Evolutionary conservation across 2,113 vertebrate species (phyloP), one percentile per base, ranked within the genome.

Genomic region (Polyodon spathula): DNA sequence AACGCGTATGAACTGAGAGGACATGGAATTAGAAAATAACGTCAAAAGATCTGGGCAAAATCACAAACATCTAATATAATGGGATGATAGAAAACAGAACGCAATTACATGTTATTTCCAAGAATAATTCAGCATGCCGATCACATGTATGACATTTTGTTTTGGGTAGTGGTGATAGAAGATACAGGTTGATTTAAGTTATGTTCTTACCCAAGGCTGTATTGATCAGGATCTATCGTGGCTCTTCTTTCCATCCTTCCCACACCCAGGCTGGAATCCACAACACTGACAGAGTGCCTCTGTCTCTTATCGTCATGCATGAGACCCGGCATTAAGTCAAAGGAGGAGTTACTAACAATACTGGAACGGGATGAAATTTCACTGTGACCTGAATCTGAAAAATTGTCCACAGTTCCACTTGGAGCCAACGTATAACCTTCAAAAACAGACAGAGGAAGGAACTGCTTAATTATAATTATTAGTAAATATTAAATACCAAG

Each of bases 281-380:
- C 88, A 0, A 88, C 80, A 72, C 87, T 92, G 65, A 92, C 90
- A 0, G 89, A 93, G 70, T 93, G 93, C 56, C 94, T 88, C 60
- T 93, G 91, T 52, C 92, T 81, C 68, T 93, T 78, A 68, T 97
- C 94, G 4, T 97, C 95, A 53, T 94, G 93, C 62, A n/a, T n/a
- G n/a, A n/a, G n/a, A n/a, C n/a, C n/a, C n/a, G n/a, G n/a, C n/a
- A 91, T 77, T 27, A 92, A 90, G 75, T 98, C 96, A 68, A 97
- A 95, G 15, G 96, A 98, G 4, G 93, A 97, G 79, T 95, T 97
- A 78, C 96, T 98, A 81, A 97, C 91, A 42, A 98, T 93, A 67
- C 93, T 97, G 77, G 93, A 97, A 67, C 96, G 89, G 4, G 96
- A 97, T 40, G 94, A 98, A 73, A 97, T 92, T 82, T 97, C 96